These are phyloP conservation scores for Apis cerana DNA, from an alignment of 1,140 invertebrate species.

Conservation along the genomic window DNA sequence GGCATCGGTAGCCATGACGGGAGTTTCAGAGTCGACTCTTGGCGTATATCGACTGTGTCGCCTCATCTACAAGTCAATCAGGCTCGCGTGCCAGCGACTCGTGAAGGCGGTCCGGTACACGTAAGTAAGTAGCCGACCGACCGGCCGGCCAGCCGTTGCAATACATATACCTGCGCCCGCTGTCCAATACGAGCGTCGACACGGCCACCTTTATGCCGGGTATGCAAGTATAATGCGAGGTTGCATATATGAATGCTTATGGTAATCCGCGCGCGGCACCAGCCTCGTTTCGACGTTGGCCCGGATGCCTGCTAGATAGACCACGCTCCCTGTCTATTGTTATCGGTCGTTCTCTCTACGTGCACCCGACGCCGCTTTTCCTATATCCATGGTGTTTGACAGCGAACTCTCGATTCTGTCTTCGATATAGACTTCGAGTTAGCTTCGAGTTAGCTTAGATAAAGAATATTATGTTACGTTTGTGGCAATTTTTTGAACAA, in stretches of 20 bases:
- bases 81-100: slow-evolving; percentile 77
- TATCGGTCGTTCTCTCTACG: slow-evolving; percentile 65
- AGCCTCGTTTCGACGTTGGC: slow-evolving; percentile 72
- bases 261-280: slow-evolving; percentile 74
- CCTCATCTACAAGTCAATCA: slow-evolving; percentile 82
- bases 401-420: not conserved
- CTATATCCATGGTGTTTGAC: slow-evolving; percentile 31
- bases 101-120: slow-evolving; percentile 68
- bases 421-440: not conserved
- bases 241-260: slow-evolving; percentile 81
- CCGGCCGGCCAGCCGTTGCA: slow-evolving; percentile 55
- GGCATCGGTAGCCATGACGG: slow-evolving; percentile 11
- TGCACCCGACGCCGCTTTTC: slow-evolving; percentile 37
- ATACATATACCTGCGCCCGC: slow-evolving; percentile 25
- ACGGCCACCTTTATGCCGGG: slow-evolving; percentile 64
- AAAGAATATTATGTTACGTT: not conserved
- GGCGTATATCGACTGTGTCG: slow-evolving; percentile 78
- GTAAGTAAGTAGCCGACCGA: slow-evolving; percentile 63
- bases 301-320: slow-evolving; percentile 71
- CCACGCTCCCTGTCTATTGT: slow-evolving; percentile 64
- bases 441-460: too few relatives aligned
- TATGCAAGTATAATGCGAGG: slow-evolving; percentile 78
- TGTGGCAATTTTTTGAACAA: too few relatives aligned
- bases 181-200: slow-evolving; percentile 61
- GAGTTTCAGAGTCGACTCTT: slow-evolving; percentile 50